Evolutionary conservation across 2,888 invertebrate genomes (phyloP), one percentile per base, ranked within the genome.

Genomic region (Ctena decussata): DNA sequence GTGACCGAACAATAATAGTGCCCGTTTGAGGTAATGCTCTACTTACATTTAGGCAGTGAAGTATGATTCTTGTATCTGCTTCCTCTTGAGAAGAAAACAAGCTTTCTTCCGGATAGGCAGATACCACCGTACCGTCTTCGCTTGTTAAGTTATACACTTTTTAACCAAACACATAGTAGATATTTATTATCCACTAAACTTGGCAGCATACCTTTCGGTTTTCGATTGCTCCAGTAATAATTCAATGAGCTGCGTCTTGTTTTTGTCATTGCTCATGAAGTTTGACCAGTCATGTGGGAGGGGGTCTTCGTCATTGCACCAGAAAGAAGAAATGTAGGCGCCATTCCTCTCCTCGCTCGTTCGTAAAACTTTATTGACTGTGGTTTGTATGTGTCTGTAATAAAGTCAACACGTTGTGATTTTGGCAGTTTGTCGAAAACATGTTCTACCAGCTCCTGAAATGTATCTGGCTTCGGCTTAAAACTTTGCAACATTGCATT

Each of bases 301-400:
- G n/a, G 46, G 6, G 32, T 65, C 65, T 35, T 65, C 2, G 35
- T 5, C 39, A 69, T 80, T 69, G 65, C 57, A 49, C 46, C 74
- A n/a, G 65, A 37, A 2, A 77, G 21, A 12, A 81, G n/a, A 30
- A 46, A 30, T 32, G 70, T 49, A n/a, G 32, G n/a, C 21, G 49
- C 30, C 5, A 24, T 49, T 24, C 77, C 77, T 46, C 49, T 21
- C n/a, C 57, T 21, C 35, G 27, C 18, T 8, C 77, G 30, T 70
- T 78, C 77, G 24, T 37, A 49, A 1, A n/a, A 71, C 44, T 46
- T 78, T n/a, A 69, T 70, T 15, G 69, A 78, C 11, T 24, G 27
- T 18, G 21, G 12, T n/a, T 39, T 57, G 57, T 70, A 69, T n/a
- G 77, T 78, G 39, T 72, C 72, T 30, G 72, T 72, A 18, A 44